Conservation (phyloP, 1,140 invertebrate species). For the Telenomus remus region DNA sequence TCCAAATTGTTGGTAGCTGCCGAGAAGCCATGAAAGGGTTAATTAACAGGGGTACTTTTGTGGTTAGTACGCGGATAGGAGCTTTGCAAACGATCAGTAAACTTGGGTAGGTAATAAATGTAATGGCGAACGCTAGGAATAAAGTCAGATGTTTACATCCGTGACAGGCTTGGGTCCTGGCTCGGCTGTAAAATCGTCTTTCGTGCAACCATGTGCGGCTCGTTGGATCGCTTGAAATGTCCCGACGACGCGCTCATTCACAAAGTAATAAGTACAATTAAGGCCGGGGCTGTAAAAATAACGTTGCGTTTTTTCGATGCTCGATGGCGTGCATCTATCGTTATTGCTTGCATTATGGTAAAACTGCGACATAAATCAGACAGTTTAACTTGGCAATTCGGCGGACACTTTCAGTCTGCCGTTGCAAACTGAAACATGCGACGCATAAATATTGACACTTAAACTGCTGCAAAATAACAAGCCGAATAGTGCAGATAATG, state of each 20-base stretch:
- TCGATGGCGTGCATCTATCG: constrained; percentile 37
- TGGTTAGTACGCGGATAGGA: constrained; percentile 29
- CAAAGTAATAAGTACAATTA: constrained; percentile 63
- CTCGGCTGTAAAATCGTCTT: constrained; percentile 52
- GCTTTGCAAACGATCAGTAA: constrained; percentile 47
- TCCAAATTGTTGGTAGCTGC: constrained; percentile 44
- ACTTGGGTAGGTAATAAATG: constrained; percentile 37
- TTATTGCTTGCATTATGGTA: constrained; percentile 62
- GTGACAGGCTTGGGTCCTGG: constrained; percentile 10
- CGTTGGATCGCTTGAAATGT: constrained; percentile 42
- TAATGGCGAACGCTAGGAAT: constrained; percentile 47
- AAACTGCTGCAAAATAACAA: constrained; percentile 73
- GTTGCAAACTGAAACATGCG: constrained; percentile 56
- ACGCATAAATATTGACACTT: constrained; percentile 68
- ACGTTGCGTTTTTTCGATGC: background rate
- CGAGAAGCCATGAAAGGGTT: constrained; percentile 28
- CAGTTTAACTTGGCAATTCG: constrained; percentile 70
- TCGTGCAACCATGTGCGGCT: constrained; percentile 7
- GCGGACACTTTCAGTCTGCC: constrained; percentile 34
- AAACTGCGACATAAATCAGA: constrained; percentile 70
- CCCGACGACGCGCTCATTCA: constrained; percentile 15
- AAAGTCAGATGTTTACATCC: constrained; percentile 56
- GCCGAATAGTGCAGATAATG: constrained; percentile 61
- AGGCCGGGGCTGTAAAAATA: constrained; percentile 61
- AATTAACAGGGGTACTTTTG: constrained; percentile 50